Evolutionary conservation across 2,797 vertebrate genomes (phyloP), one percentile per base, ranked within the genome.

Genomic region (Perodicticus potto): DNA sequence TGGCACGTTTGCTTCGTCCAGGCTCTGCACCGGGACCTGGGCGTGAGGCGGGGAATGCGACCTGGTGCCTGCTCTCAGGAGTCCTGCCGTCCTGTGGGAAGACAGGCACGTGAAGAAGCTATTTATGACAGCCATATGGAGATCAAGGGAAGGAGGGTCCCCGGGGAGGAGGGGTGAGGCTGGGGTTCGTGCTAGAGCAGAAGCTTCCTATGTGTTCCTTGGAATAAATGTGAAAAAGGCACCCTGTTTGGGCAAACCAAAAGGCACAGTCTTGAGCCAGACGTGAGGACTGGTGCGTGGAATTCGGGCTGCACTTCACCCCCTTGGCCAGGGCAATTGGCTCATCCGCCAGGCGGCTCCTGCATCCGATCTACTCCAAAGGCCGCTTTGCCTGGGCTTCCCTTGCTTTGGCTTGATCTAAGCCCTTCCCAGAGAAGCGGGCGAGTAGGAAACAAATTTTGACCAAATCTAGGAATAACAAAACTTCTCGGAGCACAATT

Each of bases 401-500:
- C 40, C 7, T 86, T 53, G 86, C 55, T 12, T 12, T 61, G 16
- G 19, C 17, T 76, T 34, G 57, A 80, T 29, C 74, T 43, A 57
- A 65, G 16, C 29, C 17, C 20, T 11, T 76, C 16, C 11, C 2
- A 57, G 65, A 85, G n/a, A 94, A 65, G n/a, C 12, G 11, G 40
- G 40, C 69, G 49, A 7, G 13, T 67, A 14, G 37, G 83, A 90
- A 57, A 77, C 40, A 85, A 53, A 40, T 12, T 95, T 84, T 57
- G 70, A 92, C 34, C 4, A n/a, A 88, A 96, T 49, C 19, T 11
- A 70, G 78, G 12, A 91, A 86, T 86, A 49, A 85, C 78, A 85
- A 45, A 25, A 7, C 10, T 2, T 80, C 73, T 82, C 43, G 29
- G 37, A 70, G n/a, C 14, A 53, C 14, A 4, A 16, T 53, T 16